Conservation (phyloP, 2,888 invertebrate genomes). For the Chymomyza caudatula region DNA sequence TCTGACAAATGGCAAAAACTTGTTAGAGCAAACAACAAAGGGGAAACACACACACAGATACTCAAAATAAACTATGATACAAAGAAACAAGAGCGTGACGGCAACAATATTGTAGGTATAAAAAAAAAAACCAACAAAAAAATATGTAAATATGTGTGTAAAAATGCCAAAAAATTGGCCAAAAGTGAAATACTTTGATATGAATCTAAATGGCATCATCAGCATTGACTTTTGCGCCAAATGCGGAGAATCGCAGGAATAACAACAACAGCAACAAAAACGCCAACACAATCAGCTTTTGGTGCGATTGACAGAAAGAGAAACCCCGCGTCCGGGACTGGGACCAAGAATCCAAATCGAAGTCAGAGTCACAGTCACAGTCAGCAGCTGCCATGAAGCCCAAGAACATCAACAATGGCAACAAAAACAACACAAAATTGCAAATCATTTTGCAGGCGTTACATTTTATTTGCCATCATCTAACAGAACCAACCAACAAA, state of each 20-base stretch:
- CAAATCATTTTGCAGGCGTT: conserved; percentile 59
- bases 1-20: conserved; percentile 33
- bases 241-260: conserved; percentile 35
- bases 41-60: not conserved
- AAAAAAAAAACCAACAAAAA: not conserved
- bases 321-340: conserved; percentile 4
- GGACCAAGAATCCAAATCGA: conserved; percentile 20
- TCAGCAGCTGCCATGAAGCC: not conserved
- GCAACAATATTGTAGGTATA: not conserved
- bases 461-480: conserved; percentile 48
- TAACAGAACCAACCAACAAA: not conserved
- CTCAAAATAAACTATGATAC: not conserved
- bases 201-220: conserved; percentile 70
- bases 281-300: conserved; percentile 59
- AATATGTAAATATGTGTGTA: conserved; percentile 44
- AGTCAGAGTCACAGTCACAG: not conserved
- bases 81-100: not conserved
- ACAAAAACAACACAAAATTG: conserved; percentile 25
- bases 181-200: conserved; percentile 68
- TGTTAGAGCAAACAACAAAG: conserved; percentile 54
- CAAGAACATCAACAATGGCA: conserved; percentile 15
- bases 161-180: conserved; percentile 66
- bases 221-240: conserved; percentile 54
- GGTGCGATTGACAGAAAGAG: conserved; percentile 54
- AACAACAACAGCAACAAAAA: conserved; percentile 16